Conservation (phyloP, 2,888 invertebrate species). For the Vannuccia rotundouncinata region DNA sequence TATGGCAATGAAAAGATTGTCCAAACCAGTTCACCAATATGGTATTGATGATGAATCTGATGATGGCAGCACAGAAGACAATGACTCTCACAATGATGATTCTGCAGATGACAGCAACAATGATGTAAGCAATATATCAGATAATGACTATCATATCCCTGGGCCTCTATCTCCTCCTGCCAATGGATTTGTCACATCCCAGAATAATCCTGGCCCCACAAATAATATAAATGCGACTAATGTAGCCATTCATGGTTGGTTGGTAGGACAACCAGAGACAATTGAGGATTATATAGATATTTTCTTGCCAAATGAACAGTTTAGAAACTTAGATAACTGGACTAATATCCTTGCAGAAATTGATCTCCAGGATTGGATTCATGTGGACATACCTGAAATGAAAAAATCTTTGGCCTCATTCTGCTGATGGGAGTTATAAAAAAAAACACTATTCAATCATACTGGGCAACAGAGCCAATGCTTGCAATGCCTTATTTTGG, state of each 20-base stretch:
- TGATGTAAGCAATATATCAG: background rate
- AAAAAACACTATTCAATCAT: background rate
- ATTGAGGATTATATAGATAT: background rate
- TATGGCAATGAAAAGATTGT: slow-evolving; percentile 26
- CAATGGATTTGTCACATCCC: background rate
- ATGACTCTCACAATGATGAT: slow-evolving; percentile 16
- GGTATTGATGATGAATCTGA: slow-evolving; percentile 26
- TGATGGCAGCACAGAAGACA: slow-evolving; percentile 22
- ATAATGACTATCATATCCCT: background rate
- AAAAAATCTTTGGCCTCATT: background rate
- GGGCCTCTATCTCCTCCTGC: background rate
- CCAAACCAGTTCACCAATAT: slow-evolving; percentile 19
- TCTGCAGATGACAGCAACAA: background rate
- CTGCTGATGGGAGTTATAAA: background rate
- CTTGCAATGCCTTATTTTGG: background rate
- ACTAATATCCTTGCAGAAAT: background rate
- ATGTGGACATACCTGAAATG: background rate
- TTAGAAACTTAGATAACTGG: background rate
- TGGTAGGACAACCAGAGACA: background rate
- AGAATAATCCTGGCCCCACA: background rate
- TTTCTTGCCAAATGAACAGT: background rate
- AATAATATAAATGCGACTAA: background rate
- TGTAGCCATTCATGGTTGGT: background rate
- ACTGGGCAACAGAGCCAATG: background rate
- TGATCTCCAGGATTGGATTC: background rate